Evolutionary conservation across 2,797 vertebrate species (phyloP).

Genomic region (Anas flavirostris): DNA sequence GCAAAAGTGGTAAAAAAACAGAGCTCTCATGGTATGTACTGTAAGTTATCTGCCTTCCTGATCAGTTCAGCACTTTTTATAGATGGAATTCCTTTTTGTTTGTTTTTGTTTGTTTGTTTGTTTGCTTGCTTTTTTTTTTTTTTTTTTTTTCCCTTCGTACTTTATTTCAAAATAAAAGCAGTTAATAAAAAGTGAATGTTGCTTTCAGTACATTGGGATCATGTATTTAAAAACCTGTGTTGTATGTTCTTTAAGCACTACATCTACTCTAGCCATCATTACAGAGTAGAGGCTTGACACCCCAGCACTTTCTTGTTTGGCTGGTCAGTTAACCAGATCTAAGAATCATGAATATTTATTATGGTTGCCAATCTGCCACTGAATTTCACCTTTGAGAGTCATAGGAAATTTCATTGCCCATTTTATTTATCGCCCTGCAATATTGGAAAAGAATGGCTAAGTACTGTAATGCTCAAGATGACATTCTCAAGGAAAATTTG

Average conservation of each 20-base stretch:
- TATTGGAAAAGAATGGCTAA: conserved; percentile 28
- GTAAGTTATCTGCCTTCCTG: fast-evolving
- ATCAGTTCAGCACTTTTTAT: background rate
- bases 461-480: background rate
- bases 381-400: conserved; percentile 61
- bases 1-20: background rate
- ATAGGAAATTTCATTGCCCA: conserved; percentile 23
- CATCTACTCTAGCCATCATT: background rate
- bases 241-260: background rate
- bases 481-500: conserved; percentile 43
- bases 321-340: conserved; percentile 40
- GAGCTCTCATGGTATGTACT: background rate
- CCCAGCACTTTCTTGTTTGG: background rate
- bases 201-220: background rate
- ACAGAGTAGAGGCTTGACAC: background rate
- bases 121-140: too few species aligned
- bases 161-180: background rate
- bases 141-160: background rate
- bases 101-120: too few species aligned
- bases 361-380: conserved; percentile 9
- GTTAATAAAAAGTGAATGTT: background rate
- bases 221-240: background rate
- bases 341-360: conserved; percentile 43
- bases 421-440: conserved; percentile 44
- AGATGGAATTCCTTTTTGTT: background rate